Evolutionary conservation across 2,888 invertebrate genomes (phyloP), one percentile per base, ranked within the genome.

Genomic region (Calameuta idolon): DNA sequence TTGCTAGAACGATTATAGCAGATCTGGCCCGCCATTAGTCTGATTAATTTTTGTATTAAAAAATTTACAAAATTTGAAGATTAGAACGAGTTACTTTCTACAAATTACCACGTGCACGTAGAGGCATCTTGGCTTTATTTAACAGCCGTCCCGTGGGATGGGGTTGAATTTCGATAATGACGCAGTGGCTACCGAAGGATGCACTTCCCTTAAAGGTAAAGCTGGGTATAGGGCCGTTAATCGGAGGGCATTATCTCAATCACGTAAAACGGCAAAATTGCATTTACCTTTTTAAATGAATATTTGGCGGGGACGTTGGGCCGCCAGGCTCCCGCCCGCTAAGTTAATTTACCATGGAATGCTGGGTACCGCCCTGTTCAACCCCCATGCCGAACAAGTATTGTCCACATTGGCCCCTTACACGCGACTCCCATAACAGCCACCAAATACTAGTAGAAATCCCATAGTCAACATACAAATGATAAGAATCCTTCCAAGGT

Each of bases 201-300:
- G 40, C 40, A 40, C 40, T 40, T 40, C 15, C 40, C 40, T 40
- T 40, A 40, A 40, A 40, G 40, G 40, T 40, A 40, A 40, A 40
- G 40, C 15, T 40, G 40, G 40, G 40, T 40, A 40, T 40, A 77
- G 80, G 76, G 85, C 87, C 88, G 90, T 90, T 91, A 91, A 91
- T 91, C 91, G 90, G 90, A 84, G 87, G 88, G 89, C 90, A 91
- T 91, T 91, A 91, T 91, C 91, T 91, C 90, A 91, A 91, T 91
- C 91, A 90, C 90, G 91, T 91, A 91, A 91, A 91, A 90, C 90
- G 89, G 89, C 90, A 89, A 91, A 91, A 91, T 91, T 91, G 90
- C 91, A 91, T 91, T 91, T 91, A 91, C 91, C 91, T 91, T 91
- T 91, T 91, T 91, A 91, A 91, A 91, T 91, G 91, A 91, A 91